Base-by-base conservation (phyloP, 2,888 invertebrate species). In the Nematopogon swammerdamellus region DNA sequence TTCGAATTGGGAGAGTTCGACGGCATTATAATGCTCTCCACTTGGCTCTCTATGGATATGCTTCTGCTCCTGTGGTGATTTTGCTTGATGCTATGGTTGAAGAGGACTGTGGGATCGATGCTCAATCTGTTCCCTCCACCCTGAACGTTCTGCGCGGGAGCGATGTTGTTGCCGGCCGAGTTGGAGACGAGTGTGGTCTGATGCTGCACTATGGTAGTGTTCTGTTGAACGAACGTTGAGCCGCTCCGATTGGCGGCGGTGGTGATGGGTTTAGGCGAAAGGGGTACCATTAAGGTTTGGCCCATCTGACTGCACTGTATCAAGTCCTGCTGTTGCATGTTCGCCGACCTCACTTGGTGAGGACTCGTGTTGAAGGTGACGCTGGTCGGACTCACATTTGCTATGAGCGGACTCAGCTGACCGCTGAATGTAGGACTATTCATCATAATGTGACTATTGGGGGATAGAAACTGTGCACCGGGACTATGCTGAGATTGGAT, bases 131-230 rank as follows among this genome's bases (percentile, higher is more conserved):
- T 70, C 3, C 60, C 72, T n/a, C 64, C 62, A 47, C 65, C 67
- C 25, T 66, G 51, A 8, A 50, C 46, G 54, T 52, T 62, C 47
- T 54, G 51, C 48, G 58, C 57, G 43, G 61, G 58, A 19, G 69
- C 63, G 60, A 70, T 63, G 51, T 68, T 68, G 18, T 68, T 55
- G 54, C 70, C 69, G 54, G 82, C 86, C 59, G 88, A 85, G 59
- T 87, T 88, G 0, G 88, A 85, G 3, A 89, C 86, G 73, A 89
- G 85, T 0, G 89, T 89, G 0, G 89, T 89, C 64, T 90, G 89
- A 58, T 90, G 90, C 60, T 90, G 90, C 2, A 91, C 89, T 59
- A 92, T 91, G 1, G 92, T 91, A 1, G 92, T 91, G 62, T 92
- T 92, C 58, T 92, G 91, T 57, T 91, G 92, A 2, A 92, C 89